These are phyloP conservation scores for Acrocephalus kingi DNA, from an alignment of 2,113 vertebrate genomes.

Conservation along the genomic window DNA sequence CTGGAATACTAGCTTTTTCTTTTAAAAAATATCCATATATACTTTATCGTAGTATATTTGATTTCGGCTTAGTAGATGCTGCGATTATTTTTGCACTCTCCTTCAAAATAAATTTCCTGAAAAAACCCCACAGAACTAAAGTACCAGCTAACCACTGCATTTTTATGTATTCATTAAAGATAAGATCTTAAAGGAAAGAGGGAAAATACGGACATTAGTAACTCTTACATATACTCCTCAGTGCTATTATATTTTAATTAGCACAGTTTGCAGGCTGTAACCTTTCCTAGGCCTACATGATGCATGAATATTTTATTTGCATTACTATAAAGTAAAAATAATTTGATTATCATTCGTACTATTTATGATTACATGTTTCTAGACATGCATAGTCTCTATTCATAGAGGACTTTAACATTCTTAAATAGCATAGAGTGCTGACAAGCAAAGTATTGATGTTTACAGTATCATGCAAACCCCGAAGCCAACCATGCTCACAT, in stretches of 20 bases:
- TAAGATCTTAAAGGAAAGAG: constrained; percentile 53
- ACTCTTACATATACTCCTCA: constrained; percentile 19
- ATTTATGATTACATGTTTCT: constrained; percentile 30
- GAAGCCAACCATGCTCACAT: constrained; percentile 66
- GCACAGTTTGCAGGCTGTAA: constrained; percentile 39
- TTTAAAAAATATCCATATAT: not conserved
- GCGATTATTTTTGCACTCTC: not conserved
- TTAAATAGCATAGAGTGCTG: constrained; percentile 44
- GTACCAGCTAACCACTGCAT: constrained; percentile 25
- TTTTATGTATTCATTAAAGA: constrained; percentile 56
- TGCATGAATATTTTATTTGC: constrained; percentile 61
- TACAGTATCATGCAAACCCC: constrained; percentile 56
- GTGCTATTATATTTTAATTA: constrained; percentile 58
- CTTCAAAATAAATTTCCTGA: constrained; percentile 21
- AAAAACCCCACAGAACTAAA: not conserved
- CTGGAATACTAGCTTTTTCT: not conserved
- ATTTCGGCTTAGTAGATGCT: not conserved
- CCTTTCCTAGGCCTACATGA: constrained; percentile 48
- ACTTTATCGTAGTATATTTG: not conserved
- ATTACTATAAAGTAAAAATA: constrained; percentile 56
- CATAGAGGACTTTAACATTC: constrained; percentile 27
- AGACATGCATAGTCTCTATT: constrained; percentile 16
- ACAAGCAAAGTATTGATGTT: constrained; percentile 60
- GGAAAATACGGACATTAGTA: constrained; percentile 13
- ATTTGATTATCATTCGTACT: constrained; percentile 43